Evolutionary conservation across 2,888 invertebrate species (phyloP).

Genomic region (Bembecia ichneumoniformis): DNA sequence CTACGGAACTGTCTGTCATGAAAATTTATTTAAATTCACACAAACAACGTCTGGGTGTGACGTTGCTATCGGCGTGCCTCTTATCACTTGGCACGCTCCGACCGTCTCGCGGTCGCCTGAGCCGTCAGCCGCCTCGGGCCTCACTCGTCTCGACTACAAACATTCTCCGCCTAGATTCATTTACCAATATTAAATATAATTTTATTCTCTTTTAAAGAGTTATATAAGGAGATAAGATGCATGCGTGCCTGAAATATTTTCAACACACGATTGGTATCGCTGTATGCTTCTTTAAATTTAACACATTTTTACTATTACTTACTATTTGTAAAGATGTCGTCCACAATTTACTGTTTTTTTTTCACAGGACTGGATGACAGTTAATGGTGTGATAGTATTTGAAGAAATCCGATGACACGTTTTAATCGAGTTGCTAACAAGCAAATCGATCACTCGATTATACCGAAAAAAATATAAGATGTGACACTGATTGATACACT

Average conservation of each 20-base stretch:
- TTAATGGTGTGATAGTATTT: conserved; percentile 46
- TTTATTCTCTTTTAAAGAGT: too few species aligned
- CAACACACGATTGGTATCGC: too few species aligned
- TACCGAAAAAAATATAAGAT: conserved; percentile 16
- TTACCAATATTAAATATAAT: conserved; percentile 17
- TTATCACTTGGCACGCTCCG: conserved; percentile 72
- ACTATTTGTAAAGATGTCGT: conserved; percentile 69
- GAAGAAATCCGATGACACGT: conserved; percentile 46
- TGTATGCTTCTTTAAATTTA: too few species aligned
- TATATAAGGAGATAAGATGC: too few species aligned
- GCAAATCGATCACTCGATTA: conserved; percentile 46
- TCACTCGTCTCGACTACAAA: conserved; percentile 33
- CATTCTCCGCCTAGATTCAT: conserved; percentile 28
- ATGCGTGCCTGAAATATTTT: too few species aligned
- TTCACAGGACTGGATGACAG: conserved; percentile 53
- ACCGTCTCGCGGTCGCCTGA: conserved; percentile 55
- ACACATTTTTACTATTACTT: conserved; percentile 30
- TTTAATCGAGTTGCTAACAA: conserved; percentile 44
- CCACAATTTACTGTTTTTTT: conserved; percentile 58
- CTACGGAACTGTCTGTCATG: conserved; percentile 72
- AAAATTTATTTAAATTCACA: conserved; percentile 73
- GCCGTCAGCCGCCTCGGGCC: conserved; percentile 46
- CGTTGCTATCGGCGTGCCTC: conserved; percentile 71
- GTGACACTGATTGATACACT: conserved; percentile 43
- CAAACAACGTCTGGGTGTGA: conserved; percentile 73